Conservation (phyloP, 35 echinoderm and acorn worm genomes). For the Apostichopus parvimensis region DNA sequence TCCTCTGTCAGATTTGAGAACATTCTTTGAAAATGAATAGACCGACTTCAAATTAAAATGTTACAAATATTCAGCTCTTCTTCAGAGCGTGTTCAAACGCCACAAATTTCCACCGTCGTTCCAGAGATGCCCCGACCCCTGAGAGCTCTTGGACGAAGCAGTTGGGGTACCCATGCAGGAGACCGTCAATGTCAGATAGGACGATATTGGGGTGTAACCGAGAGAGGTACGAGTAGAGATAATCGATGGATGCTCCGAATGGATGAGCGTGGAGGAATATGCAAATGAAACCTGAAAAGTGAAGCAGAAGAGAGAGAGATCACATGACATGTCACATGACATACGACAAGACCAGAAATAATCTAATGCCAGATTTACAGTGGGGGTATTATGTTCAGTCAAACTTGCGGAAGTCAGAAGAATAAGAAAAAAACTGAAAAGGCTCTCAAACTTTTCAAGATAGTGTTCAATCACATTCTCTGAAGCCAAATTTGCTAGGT, state of each 20-base stretch:
- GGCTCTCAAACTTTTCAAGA: no score
- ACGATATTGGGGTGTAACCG: constrained; percentile 68
- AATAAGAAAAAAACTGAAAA: no score
- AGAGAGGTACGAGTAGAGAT: constrained; percentile 90
- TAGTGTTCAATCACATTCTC: no score
- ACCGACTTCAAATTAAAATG: no score
- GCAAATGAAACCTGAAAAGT: constrained; percentile 69
- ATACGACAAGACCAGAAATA: no score
- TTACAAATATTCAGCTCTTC: neutral
- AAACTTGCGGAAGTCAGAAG: no score
- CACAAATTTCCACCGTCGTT: constrained; percentile 91
- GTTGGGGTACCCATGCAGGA: constrained; percentile 74
- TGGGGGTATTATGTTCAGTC: no score
- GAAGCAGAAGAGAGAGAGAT: neutral
- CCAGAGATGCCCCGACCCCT: constrained; percentile 91
- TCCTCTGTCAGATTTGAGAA: no score
- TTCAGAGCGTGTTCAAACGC: constrained; percentile 59
- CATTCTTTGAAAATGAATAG: no score
- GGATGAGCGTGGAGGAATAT: constrained; percentile 98
- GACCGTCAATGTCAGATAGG: constrained; percentile 70
- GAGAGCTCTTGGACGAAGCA: constrained; percentile 88
- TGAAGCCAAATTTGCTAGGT: no score
- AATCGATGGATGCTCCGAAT: constrained; percentile 98
- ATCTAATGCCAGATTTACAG: no score
- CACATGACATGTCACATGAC: neutral